Conservation (phyloP, 1,140 invertebrate genomes). For the Apis cerana region DNA sequence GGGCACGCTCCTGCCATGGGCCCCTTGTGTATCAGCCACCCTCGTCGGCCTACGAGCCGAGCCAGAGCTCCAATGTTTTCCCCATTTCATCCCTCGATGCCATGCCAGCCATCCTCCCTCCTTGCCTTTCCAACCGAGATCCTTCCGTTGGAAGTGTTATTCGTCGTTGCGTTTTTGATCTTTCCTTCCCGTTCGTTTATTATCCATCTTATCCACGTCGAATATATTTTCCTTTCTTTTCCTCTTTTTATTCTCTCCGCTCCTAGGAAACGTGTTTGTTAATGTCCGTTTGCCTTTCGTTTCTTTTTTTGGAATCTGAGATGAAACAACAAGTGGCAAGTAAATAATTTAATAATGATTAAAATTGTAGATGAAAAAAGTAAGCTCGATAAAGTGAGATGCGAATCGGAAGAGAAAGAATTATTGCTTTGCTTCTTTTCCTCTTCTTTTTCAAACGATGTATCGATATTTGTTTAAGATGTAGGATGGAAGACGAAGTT, state of each 20-base stretch:
- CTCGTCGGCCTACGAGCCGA: constrained; percentile 43
- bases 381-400: no score
- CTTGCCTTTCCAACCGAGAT: constrained; percentile 3
- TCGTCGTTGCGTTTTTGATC: constrained; percentile 23
- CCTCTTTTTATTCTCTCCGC: neutral
- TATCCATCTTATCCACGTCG: neutral
- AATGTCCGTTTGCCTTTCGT: neutral
- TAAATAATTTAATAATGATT: no score
- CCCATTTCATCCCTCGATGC: constrained; percentile 65
- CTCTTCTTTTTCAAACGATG: no score
- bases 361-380: no score
- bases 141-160: constrained; percentile 27
- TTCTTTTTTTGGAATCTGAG: neutral
- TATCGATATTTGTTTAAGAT: neutral
- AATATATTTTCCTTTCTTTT: neutral
- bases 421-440: no score
- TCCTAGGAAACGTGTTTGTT: neutral
- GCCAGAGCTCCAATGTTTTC: constrained; percentile 67
- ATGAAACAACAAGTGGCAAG: neutral
- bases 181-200: constrained; percentile 16
- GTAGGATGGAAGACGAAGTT: neutral
- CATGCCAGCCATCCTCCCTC: constrained; percentile 16
- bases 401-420: no score
- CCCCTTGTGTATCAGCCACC: constrained; percentile 75
- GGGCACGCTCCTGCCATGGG: constrained; percentile 71